Evolutionary conservation across 2,888 invertebrate genomes (phyloP), one percentile per base, ranked within the genome.

Genomic region (Calameuta filiformis): DNA sequence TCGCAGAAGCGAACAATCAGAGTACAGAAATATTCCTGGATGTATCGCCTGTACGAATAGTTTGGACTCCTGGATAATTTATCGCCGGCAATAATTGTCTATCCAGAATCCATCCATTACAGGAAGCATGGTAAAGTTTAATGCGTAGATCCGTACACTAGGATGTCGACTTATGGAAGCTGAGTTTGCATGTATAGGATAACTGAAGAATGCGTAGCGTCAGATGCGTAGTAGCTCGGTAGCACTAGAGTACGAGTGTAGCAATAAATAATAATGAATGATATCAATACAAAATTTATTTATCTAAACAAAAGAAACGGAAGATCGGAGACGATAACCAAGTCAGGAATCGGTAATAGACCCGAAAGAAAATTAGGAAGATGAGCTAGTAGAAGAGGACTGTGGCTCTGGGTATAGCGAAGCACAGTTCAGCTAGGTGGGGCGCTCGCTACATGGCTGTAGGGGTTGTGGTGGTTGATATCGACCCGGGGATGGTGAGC

Each of bases 401-500:
- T 56, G 23, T 56, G 56, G 15, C 56, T 71, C 71, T 71, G 71
- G 34, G 30, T 33, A 30, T 33, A 71, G 31, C 34, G 30, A 15
- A 34, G 30, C 15, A 71, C 11, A 30, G 34, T 71, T 71, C 30
- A 34, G 71, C 33, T 71, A 71, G 71, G 71, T 31, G 71, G 71
- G 71, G 71, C 71, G 71, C 71, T 31, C 31, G 71, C 71, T 71
- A 34, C 71, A 31, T 71, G 12, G 31, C 71, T 34, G 12, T 84
- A 84, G 85, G 85, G 79, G 82, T 83, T 82, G 84, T 83, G 88
- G 85, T 88, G 88, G 86, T 87, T 86, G 86, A 87, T 91, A 91
- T 91, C 91, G 91, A 90, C 90, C 91, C 90, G 87, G 86, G 91
- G 90, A 89, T 90, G 90, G 86, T 89, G 87, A 84, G 85, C 85